phyloP scores from a whole-genome alignment of 2,888 invertebrate species.

The Podabrus alpinus region DNA sequence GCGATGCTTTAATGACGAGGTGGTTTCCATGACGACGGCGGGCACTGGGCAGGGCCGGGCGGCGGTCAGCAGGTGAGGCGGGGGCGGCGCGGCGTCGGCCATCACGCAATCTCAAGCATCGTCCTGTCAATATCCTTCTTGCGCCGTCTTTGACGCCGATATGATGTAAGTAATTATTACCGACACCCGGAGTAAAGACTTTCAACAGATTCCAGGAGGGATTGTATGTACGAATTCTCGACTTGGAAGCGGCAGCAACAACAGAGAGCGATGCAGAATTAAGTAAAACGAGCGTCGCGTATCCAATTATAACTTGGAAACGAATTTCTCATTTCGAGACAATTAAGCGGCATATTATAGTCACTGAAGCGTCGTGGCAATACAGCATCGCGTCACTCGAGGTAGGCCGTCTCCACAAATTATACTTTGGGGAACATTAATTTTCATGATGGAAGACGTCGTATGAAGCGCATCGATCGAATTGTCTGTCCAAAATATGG shows the following conservation, averaged over 20 bases:
- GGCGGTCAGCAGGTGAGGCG: constrained; percentile 44
- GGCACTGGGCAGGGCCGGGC: constrained; percentile 57
- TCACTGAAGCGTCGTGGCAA: constrained; percentile 55
- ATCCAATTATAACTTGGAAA: constrained; percentile 62
- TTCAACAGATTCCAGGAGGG: not conserved
- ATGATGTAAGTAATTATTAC: constrained; percentile 31
- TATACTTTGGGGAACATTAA: constrained; percentile 61
- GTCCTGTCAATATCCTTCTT: constrained; percentile 45
- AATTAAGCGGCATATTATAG: constrained; percentile 62
- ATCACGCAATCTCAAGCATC: constrained; percentile 57
- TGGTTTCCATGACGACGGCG: constrained; percentile 59
- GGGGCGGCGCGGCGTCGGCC: constrained; percentile 49
- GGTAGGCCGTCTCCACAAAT: constrained; percentile 57
- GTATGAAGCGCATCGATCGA: constrained; percentile 34
- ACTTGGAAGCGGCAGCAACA: constrained; percentile 16
- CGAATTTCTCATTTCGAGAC: constrained; percentile 63
- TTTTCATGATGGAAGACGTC: constrained; percentile 56
- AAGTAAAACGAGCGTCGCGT: constrained; percentile 47
- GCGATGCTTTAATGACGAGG: constrained; percentile 62
- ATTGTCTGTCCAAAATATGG: constrained; percentile 32
- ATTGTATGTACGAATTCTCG: not conserved
- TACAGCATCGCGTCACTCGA: constrained; percentile 47
- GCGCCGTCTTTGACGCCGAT: constrained; percentile 32
- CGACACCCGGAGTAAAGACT: constrained; percentile 24
- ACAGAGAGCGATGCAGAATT: constrained; percentile 34